These are phyloP conservation scores for Odontomyia ornata DNA, from an alignment of 2,888 invertebrate species.

Conservation along the genomic window DNA sequence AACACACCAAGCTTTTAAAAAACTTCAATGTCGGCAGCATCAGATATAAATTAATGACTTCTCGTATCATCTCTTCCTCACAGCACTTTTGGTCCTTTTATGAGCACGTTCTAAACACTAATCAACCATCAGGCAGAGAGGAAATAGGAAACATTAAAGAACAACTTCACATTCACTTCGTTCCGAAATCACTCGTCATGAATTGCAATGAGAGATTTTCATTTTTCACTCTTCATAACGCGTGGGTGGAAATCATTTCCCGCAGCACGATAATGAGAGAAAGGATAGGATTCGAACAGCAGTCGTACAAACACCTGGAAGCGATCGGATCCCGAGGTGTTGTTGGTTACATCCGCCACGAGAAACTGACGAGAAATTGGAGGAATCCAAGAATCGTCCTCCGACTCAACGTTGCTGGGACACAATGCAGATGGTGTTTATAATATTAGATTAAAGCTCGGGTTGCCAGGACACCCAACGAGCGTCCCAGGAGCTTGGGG, in stretches of 20 bases:
- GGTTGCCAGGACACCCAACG: background rate
- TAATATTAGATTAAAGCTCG: background rate
- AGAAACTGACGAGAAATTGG: conserved; percentile 46
- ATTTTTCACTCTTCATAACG: conserved; percentile 21
- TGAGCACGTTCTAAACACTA: background rate
- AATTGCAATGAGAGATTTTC: conserved; percentile 15
- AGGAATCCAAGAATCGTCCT: conserved; percentile 30
- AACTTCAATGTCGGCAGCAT: background rate
- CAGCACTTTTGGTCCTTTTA: background rate
- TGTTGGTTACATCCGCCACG: conserved; percentile 45
- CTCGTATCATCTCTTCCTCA: too few species aligned
- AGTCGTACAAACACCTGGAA: background rate
- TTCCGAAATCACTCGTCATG: background rate
- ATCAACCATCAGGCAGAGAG: conserved; percentile 3
- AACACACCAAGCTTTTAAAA: too few species aligned
- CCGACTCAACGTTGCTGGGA: conserved; percentile 16
- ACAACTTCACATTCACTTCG: background rate
- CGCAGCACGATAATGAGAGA: conserved; percentile 14
- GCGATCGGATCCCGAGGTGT: conserved; percentile 25
- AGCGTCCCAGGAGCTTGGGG: conserved; percentile 12
- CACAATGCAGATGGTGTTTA: conserved; percentile 25
- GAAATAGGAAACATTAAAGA: too few species aligned
- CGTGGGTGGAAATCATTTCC: background rate
- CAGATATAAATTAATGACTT: conserved; percentile 1
- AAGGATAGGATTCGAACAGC: background rate